Conservation (phyloP, 2,797 vertebrate species). For the Cyprinella venusta region DNA sequence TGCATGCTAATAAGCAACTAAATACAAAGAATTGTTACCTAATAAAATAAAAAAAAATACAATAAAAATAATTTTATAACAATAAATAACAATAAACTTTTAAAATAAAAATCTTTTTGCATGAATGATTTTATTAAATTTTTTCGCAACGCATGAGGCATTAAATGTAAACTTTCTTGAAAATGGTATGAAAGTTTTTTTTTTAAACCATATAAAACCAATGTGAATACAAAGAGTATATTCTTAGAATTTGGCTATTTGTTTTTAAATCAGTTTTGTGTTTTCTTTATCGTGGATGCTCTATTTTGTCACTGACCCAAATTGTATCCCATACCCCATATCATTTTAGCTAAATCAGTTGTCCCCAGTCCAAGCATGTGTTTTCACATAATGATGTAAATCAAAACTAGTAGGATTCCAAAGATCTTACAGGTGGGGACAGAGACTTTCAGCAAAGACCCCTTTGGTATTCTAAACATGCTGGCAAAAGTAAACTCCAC, state of each 20-base stretch:
- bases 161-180: background rate
- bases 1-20: too few relatives aligned
- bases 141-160: background rate
- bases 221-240: background rate
- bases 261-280: background rate
- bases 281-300: background rate
- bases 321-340: background rate
- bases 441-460: slow-evolving; percentile 46
- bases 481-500: slow-evolving; percentile 52
- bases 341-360: background rate
- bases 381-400: slow-evolving; percentile 38
- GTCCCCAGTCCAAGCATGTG: slow-evolving; percentile 5
- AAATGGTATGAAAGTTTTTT: background rate
- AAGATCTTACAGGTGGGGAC: slow-evolving; percentile 34
- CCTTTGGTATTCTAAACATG: slow-evolving; percentile 49
- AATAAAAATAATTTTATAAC: too few relatives aligned
- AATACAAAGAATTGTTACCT: too few relatives aligned
- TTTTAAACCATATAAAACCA: too few relatives aligned
- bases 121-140: background rate
- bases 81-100: too few relatives aligned
- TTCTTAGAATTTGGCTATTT: background rate
- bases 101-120: too few relatives aligned
- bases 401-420: slow-evolving; percentile 24
- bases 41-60: background rate
- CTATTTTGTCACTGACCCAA: background rate